Conservation (phyloP, 2,113 vertebrate species). For the Amazona guildingii region DNA sequence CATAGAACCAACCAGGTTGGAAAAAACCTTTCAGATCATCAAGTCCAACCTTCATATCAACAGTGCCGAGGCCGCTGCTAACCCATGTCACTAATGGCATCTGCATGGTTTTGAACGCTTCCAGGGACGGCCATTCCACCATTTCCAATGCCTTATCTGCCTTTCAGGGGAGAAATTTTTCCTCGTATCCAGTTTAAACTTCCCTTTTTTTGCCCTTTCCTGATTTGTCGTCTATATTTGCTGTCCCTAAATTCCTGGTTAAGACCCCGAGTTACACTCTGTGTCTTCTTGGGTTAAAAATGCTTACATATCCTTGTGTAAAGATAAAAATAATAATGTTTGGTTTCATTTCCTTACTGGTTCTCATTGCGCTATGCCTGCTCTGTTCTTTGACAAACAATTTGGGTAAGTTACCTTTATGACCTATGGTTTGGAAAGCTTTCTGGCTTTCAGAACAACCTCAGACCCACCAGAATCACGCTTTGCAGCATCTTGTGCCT, state of each 20-base stretch:
- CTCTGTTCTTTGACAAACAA: not conserved
- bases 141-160: not conserved
- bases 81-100: not conserved
- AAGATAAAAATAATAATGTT: not conserved
- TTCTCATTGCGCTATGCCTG: not conserved
- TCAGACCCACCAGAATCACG: not conserved
- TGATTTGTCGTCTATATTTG: not conserved
- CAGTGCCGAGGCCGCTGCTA: not conserved
- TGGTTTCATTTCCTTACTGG: not conserved
- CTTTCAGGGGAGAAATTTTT: not conserved
- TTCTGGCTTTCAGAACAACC: not conserved
- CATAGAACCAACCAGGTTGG: not conserved
- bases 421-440: not conserved
- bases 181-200: not conserved
- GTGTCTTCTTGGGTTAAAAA: not conserved
- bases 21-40: not conserved
- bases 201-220: not conserved
- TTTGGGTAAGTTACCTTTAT: not conserved
- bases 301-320: not conserved
- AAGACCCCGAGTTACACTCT: not conserved
- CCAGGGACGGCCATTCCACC: not conserved
- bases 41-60: not conserved
- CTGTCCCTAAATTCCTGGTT: not conserved
- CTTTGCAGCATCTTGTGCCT: not conserved
- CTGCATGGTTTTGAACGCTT: not conserved